Evolutionary conservation across 2,113 vertebrate species (phyloP).

Genomic region (Orthonyx spaldingii): DNA sequence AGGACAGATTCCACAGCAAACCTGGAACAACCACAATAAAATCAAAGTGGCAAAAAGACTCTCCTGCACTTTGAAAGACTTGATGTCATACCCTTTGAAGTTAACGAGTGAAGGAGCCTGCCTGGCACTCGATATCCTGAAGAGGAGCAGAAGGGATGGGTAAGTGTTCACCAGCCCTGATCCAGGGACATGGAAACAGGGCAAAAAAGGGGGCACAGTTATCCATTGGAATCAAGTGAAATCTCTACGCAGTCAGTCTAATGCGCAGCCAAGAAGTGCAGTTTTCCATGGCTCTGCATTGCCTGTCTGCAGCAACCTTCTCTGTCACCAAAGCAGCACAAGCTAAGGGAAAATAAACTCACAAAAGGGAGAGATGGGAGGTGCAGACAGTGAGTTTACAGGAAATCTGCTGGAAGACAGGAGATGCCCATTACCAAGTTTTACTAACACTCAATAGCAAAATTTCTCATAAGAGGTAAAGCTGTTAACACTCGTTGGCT

Average conservation of each 20-base stretch:
- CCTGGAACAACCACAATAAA: constrained; percentile 68
- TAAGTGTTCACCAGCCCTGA: neutral
- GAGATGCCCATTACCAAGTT: neutral
- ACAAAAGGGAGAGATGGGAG: neutral
- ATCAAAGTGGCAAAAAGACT: neutral
- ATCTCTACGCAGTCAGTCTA: neutral
- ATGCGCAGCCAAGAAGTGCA: accelerated
- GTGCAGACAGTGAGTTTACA: neutral
- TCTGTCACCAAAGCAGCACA: neutral
- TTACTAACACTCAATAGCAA: neutral
- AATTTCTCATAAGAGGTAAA: neutral
- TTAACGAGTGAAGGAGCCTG: neutral
- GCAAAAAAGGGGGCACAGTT: neutral
- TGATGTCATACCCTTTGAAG: neutral
- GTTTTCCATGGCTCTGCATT: neutral
- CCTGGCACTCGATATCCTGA: neutral
- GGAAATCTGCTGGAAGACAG: neutral
- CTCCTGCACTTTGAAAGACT: neutral
- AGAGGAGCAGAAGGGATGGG: neutral
- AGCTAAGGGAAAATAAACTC: neutral
- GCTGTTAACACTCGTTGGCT: neutral
- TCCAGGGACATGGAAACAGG: neutral
- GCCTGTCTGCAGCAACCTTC: neutral
- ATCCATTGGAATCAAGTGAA: neutral
- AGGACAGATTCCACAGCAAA: constrained; percentile 95